Evolutionary conservation across 2,888 invertebrate species (phyloP), one percentile per base, ranked within the genome.

Genomic region (Agelastica alni): DNA sequence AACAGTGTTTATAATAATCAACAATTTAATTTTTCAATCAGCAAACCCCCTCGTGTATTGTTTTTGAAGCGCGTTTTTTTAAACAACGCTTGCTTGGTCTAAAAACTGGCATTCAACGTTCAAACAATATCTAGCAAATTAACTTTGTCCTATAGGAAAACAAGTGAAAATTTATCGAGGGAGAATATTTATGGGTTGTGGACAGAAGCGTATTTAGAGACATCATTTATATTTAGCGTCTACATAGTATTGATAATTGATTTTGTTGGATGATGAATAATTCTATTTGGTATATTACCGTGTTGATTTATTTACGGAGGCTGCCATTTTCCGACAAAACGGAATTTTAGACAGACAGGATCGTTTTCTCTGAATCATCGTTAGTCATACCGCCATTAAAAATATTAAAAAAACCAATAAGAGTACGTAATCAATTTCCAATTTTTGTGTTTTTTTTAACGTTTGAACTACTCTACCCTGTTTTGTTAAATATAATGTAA

Each of bases 201-300:
- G 65, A 67, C 65, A 65, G 62, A 58, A 63, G 61, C 66, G 56
- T 64, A 63, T 65, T 67, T 61, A 62, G 63, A 63, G 62, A 61
- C 65, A 65, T 64, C 64, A 65, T 67, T 67, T 66, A 65, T 67
- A 61, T 62, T 65, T 59, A 60, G 53, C 62, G 53, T 62, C 63
- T 64, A 55, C 58, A 60, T 58, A 59, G 51, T 63, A 60, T 61
- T 59, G 54, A 53, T 65, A 64, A 65, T 67, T 64, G 67, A 67
- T 65, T 64, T 62, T 59, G 61, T 54, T 56, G 61, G 62, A 62
- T 65, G 62, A 67, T 57, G 58, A 58, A 65, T 66, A 61, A 64
- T 63, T 63, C 59, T 58, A 58, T 56, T 59, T 57, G 48, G 54
- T 61, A 30, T 53, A 56, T 56, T 51, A 51, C 31, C 32, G 37